Evolutionary conservation across 1,140 invertebrate genomes (phyloP).

Genomic region (Drosophila nannoptera): DNA sequence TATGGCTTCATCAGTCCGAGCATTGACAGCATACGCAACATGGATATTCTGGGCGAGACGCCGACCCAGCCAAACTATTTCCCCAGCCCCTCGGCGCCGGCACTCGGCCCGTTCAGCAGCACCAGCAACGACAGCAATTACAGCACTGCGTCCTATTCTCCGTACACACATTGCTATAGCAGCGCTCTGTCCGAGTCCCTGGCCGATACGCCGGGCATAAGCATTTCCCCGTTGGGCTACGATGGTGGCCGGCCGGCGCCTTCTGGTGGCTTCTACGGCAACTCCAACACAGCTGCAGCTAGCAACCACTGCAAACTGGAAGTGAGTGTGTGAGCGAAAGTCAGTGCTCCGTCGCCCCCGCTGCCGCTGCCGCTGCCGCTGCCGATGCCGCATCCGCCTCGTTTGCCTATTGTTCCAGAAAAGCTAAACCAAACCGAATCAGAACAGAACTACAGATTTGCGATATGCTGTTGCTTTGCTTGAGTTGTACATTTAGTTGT

Average conservation of each 20-base stretch:
- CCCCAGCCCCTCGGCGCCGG: conserved; percentile 50
- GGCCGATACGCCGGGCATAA: conserved; percentile 71
- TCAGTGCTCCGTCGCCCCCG: conserved; percentile 14
- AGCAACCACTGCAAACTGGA: conserved; percentile 62
- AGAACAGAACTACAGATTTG: conserved; percentile 20
- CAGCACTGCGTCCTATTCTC: conserved; percentile 50
- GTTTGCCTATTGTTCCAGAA: conserved; percentile 12
- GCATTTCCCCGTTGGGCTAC: conserved; percentile 49
- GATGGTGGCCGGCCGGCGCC: conserved; percentile 6
- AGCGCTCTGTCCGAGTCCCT: conserved; percentile 68
- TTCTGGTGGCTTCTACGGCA: conserved; percentile 25
- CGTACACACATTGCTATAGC: conserved; percentile 61
- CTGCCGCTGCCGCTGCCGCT: conserved; percentile 21
- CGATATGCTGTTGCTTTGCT: conserved; percentile 31
- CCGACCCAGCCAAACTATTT: conserved; percentile 39
- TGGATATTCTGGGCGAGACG: conserved; percentile 58
- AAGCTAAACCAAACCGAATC: neutral
- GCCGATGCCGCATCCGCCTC: conserved; percentile 3
- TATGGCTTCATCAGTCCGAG: conserved; percentile 45
- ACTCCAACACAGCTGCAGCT: conserved; percentile 15
- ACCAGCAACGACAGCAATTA: conserved; percentile 23
- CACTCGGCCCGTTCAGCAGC: conserved; percentile 1
- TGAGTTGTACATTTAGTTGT: conserved; percentile 9
- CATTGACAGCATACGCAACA: conserved; percentile 66
- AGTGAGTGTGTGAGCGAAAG: conserved; percentile 59